Conservation (phyloP, 2,888 invertebrate species). For the Nomada ferruginata region DNA sequence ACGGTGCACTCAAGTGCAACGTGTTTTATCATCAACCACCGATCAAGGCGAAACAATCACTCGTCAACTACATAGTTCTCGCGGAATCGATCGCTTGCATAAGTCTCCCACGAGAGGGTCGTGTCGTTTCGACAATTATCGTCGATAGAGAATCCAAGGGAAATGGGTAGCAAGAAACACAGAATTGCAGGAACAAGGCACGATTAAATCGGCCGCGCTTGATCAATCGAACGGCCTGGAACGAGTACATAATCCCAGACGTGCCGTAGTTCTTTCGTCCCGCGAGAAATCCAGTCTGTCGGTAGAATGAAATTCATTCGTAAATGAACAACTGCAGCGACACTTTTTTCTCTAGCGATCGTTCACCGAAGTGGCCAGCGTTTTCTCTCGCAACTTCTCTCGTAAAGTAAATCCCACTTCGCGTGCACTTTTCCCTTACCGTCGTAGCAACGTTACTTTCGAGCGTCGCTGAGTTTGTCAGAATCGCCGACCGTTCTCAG, state of each 20-base stretch:
- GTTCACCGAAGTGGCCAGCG: not conserved
- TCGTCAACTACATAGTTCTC: conserved; percentile 28
- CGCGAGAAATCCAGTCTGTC: conserved; percentile 36
- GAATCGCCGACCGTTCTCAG: not conserved
- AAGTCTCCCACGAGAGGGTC: not conserved
- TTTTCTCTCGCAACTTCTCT: not conserved
- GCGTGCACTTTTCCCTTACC: not conserved
- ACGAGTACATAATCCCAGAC: conserved; percentile 27
- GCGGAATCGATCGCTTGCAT: conserved; percentile 34
- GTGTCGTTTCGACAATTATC: not conserved
- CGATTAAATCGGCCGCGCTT: conserved; percentile 32
- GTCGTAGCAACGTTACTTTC: too few species aligned
- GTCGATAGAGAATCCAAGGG: not conserved
- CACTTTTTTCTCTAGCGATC: too few species aligned
- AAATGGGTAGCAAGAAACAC: not conserved
- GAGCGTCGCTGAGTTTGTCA: not conserved
- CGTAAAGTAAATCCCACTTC: not conserved
- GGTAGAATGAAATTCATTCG: conserved; percentile 21
- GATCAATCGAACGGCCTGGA: conserved; percentile 19
- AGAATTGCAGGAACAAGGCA: conserved; percentile 7
- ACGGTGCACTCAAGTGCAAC: conserved; percentile 17
- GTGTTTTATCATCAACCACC: conserved; percentile 34
- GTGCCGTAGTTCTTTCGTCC: conserved; percentile 20
- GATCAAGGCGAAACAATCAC: conserved; percentile 35
- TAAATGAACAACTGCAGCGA: conserved; percentile 3